Evolutionary conservation across 2,888 invertebrate species (phyloP).

Genomic region (Siphlonurus alternatus): DNA sequence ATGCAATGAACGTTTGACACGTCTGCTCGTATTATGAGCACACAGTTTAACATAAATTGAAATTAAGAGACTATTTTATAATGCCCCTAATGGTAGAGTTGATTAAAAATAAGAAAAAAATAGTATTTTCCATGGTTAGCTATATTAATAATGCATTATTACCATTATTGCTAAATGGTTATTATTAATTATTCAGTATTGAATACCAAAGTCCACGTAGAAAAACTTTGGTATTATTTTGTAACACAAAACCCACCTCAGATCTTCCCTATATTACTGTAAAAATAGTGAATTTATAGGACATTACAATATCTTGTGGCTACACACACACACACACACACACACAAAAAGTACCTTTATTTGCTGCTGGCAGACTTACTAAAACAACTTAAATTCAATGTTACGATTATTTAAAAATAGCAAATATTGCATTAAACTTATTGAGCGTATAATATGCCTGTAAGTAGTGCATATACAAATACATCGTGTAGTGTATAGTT

Average conservation of each 20-base stretch:
- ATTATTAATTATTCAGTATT: not conserved
- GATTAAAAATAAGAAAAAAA: not conserved
- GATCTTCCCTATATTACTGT: not conserved
- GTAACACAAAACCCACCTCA: not conserved
- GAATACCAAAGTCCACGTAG: not conserved
- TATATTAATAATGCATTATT: not conserved
- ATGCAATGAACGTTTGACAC: conserved; percentile 72
- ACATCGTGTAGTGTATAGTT: too few relatives aligned
- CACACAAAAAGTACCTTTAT: not conserved
- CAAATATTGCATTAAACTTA: too few relatives aligned
- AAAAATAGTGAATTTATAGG: not conserved
- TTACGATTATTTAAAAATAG: too few relatives aligned
- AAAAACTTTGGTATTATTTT: not conserved
- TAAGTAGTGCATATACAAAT: too few relatives aligned
- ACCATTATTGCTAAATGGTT: not conserved
- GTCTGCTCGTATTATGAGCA: not conserved
- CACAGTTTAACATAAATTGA: not conserved
- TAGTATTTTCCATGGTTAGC: not conserved
- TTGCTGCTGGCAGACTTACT: not conserved
- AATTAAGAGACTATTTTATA: not conserved
- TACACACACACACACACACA: not conserved
- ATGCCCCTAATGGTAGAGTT: not conserved
- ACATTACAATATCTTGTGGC: not conserved
- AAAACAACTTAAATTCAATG: too few relatives aligned
- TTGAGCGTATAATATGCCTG: too few relatives aligned